Evolutionary conservation across 2,113 vertebrate genomes (phyloP).

Genomic region (Lathamus discolor): DNA sequence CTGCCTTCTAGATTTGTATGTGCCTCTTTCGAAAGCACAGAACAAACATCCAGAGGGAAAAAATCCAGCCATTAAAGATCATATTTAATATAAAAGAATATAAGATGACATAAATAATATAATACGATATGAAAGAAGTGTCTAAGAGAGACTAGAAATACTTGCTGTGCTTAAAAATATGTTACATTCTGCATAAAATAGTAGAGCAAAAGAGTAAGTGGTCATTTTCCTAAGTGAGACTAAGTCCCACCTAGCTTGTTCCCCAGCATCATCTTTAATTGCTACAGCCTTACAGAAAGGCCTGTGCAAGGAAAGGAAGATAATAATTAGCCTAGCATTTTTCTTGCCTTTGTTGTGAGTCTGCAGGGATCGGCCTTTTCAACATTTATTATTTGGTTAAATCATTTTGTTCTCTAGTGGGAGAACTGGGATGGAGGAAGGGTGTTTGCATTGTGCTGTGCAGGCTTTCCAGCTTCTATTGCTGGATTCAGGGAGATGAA

Average conservation of each 20-base stretch:
- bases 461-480: neutral
- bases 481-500: neutral
- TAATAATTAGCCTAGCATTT: neutral
- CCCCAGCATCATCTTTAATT: neutral
- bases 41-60: neutral
- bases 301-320: neutral
- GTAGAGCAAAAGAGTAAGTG: neutral
- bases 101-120: neutral
- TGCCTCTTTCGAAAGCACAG: neutral
- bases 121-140: neutral
- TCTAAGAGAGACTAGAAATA: neutral
- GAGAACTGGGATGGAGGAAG: neutral
- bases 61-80: neutral
- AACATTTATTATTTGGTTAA: neutral
- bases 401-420: neutral
- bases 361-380: neutral
- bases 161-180: neutral
- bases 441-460: neutral
- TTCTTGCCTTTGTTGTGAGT: neutral
- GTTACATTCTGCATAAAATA: neutral
- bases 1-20: neutral
- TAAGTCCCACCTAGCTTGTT: neutral
- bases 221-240: neutral
- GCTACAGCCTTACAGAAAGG: neutral
- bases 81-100: neutral